These are phyloP conservation scores for Coendou prehensilis DNA, from an alignment of 2,797 vertebrate species.

Conservation along the genomic window DNA sequence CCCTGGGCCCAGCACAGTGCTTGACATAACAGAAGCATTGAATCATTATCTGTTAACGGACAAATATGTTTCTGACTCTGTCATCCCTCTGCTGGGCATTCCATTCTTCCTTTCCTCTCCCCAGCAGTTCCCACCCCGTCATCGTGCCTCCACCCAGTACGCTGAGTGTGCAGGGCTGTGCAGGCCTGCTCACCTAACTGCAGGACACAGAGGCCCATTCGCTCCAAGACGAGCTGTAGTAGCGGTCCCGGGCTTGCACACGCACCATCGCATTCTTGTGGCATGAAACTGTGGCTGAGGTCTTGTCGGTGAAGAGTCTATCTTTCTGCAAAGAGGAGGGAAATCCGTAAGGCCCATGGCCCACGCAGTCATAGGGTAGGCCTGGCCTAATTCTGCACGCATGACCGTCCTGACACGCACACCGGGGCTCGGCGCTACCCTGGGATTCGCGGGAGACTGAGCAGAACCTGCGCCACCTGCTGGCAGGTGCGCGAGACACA, in stretches of 20 bases:
- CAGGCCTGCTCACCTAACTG: conserved; percentile 68
- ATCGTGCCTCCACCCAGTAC: not conserved
- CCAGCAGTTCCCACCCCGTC: rapidly evolving
- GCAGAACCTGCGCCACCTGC: conserved; percentile 84
- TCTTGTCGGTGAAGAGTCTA: not conserved
- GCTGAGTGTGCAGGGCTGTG: not conserved
- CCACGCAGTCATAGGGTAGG: not conserved
- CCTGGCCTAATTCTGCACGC: not conserved
- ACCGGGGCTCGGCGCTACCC: not conserved
- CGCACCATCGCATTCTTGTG: conserved; percentile 68
- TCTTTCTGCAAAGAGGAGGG: conserved; percentile 55
- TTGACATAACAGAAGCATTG: not conserved
- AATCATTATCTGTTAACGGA: not conserved
- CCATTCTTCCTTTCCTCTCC: not conserved
- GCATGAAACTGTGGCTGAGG: conserved; percentile 70
- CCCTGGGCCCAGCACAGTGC: not conserved
- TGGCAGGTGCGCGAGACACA: conserved; percentile 63
- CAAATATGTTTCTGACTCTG: not conserved
- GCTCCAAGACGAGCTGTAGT: conserved; percentile 88
- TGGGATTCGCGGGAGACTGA: not conserved
- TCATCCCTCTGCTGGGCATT: not conserved
- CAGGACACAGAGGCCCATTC: conserved; percentile 85
- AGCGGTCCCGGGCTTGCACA: conserved; percentile 88
- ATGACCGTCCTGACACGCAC: not conserved
- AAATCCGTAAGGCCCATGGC: not conserved